These are phyloP conservation scores for Epirrhoe alternata DNA, from an alignment of 2,888 invertebrate genomes.

Conservation along the genomic window DNA sequence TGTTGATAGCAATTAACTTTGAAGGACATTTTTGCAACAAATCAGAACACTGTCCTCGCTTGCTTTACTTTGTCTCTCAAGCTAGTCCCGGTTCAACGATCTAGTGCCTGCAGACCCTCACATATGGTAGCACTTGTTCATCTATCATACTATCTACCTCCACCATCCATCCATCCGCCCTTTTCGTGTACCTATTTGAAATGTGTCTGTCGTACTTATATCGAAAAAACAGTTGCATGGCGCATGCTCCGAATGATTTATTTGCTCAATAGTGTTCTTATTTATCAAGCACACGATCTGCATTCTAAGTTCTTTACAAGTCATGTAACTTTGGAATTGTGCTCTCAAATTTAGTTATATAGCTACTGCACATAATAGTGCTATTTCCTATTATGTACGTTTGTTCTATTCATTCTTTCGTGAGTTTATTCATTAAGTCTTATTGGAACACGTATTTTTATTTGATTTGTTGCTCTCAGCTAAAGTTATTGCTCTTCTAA, in stretches of 20 bases:
- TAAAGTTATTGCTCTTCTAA: constrained; percentile 9
- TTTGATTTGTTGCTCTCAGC: background rate
- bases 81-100: background rate
- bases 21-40: background rate
- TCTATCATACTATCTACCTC: constrained; percentile 32
- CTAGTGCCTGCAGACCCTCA: constrained; percentile 24
- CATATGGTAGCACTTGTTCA: constrained; percentile 45
- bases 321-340: constrained; percentile 33
- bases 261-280: constrained; percentile 33
- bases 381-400: constrained; percentile 8
- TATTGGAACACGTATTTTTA: background rate
- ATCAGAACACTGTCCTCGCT: background rate
- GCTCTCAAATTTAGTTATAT: constrained; percentile 21
- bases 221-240: constrained; percentile 28
- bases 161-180: constrained; percentile 35
- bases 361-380: constrained; percentile 8
- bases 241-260: constrained; percentile 42
- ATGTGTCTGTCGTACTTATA: constrained; percentile 30
- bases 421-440: background rate
- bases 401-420: constrained; percentile 22
- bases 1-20: background rate
- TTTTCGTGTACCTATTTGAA: constrained; percentile 43
- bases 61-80: background rate
- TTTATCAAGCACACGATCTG: constrained; percentile 33
- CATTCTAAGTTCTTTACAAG: constrained; percentile 34